A percentile compares a stretch with the other conserved stretches of the same genome.
Conservation (phyloP, 2,113 vertebrate genomes). For the Dinomys branickii region DNA sequence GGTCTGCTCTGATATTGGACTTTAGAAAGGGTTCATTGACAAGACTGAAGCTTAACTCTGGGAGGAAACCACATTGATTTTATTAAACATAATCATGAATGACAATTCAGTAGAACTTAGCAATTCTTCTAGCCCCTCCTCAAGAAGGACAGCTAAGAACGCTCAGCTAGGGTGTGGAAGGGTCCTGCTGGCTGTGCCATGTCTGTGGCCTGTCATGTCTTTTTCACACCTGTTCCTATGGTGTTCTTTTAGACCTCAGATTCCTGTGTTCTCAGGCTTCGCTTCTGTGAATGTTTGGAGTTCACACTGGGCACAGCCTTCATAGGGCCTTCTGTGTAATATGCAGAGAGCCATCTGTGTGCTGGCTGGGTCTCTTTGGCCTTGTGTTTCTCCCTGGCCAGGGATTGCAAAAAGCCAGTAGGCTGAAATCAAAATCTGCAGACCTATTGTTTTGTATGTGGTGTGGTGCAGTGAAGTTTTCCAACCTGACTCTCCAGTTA, state of each 20-base stretch:
- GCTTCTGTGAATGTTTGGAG: neutral
- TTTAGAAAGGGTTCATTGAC: neutral
- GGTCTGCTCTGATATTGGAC: neutral
- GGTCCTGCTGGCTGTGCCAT: neutral
- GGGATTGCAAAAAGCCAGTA: neutral
- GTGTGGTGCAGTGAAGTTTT: neutral
- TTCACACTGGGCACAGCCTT: neutral
- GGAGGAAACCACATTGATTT: neutral
- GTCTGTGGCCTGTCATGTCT: neutral
- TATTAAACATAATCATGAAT: neutral
- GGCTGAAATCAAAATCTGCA: neutral
- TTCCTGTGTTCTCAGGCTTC: neutral
- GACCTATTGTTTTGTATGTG: neutral
- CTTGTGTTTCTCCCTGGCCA: neutral
- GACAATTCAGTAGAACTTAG: neutral
- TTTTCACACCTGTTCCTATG: neutral
- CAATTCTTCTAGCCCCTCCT: neutral
- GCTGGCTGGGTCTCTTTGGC: neutral
- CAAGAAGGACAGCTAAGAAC: neutral
- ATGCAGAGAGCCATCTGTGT: neutral
- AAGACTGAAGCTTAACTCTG: constrained; percentile 13
- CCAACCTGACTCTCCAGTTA: neutral
- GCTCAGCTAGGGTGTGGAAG: neutral
- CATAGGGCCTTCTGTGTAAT: neutral
- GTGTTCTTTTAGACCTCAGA: neutral